A percentile compares a stretch with the other conserved stretches of the same genome.
Conservation (phyloP, 2,113 vertebrate species). For the Oxyruncus cristatus region DNA sequence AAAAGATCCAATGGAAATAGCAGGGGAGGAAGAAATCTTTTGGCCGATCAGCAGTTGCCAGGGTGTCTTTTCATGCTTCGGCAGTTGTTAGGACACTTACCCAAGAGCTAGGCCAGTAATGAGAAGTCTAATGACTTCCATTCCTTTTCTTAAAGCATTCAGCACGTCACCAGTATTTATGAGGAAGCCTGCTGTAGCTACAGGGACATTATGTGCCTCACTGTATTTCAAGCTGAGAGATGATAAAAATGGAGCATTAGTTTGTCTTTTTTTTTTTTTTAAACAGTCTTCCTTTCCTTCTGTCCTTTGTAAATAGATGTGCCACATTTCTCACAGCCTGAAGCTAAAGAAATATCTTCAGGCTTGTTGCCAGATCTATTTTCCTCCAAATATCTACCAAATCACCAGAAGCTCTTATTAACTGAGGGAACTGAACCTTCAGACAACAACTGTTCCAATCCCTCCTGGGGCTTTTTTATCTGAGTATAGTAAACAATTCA, state of each 20-base stretch:
- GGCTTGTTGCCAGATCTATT: constrained; percentile 32
- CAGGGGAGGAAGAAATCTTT: neutral
- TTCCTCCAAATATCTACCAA: constrained; percentile 44
- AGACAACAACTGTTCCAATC: constrained; percentile 35
- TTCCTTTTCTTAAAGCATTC: constrained; percentile 42
- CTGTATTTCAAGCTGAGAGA: constrained; percentile 50
- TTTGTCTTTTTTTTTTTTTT: neutral
- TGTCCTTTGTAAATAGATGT: constrained; percentile 20
- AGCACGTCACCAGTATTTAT: constrained; percentile 37
- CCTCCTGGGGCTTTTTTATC: constrained; percentile 24
- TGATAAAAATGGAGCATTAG: constrained; percentile 11
- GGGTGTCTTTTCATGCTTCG: neutral
- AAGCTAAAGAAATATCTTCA: constrained; percentile 32
- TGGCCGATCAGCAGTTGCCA: constrained; percentile 25
- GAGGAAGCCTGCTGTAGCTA: constrained; percentile 46
- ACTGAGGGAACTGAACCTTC: constrained; percentile 38
- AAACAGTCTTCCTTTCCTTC: neutral
- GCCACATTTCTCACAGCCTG: neutral
- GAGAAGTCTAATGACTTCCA: constrained; percentile 46
- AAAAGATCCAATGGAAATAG: neutral
- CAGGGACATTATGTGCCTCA: constrained; percentile 24
- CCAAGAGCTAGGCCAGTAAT: constrained; percentile 37
- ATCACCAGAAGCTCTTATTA: constrained; percentile 44
- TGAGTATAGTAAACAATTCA: neutral
- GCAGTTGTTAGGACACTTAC: neutral